Conservation (phyloP, 2,113 vertebrate genomes). For the Mus spicilegus region DNA sequence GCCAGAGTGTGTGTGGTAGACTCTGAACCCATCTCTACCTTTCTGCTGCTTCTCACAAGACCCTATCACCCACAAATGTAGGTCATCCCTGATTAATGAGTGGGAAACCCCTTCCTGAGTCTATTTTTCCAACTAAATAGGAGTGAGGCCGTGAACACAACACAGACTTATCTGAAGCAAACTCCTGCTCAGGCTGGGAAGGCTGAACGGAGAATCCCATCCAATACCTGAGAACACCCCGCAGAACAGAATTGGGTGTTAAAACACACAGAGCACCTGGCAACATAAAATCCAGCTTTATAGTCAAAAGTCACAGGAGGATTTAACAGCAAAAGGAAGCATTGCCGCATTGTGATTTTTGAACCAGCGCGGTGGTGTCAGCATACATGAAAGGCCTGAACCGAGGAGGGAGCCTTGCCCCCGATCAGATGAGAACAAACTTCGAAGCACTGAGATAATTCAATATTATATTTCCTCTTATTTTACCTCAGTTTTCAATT, state of each 20-base stretch:
- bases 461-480: neutral
- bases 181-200: neutral
- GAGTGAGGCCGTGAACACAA: neutral
- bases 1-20: no score
- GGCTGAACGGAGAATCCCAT: no score
- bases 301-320: neutral
- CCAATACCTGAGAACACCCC: neutral
- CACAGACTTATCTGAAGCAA: neutral
- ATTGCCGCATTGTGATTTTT: neutral
- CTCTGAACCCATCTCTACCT: neutral
- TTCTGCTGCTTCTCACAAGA: neutral
- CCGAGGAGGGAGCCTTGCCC: rapidly evolving
- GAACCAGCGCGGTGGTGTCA: neutral
- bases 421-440: neutral
- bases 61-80: rapidly evolving
- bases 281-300: neutral
- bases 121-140: conserved; percentile 18
- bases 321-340: neutral
- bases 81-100: conserved; percentile 22
- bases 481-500: neutral
- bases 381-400: neutral
- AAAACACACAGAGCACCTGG: neutral
- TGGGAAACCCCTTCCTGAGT: neutral
- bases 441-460: neutral
- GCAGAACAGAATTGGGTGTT: neutral